Conservation (phyloP, 2,888 invertebrate species). For the Clivina fossor region DNA sequence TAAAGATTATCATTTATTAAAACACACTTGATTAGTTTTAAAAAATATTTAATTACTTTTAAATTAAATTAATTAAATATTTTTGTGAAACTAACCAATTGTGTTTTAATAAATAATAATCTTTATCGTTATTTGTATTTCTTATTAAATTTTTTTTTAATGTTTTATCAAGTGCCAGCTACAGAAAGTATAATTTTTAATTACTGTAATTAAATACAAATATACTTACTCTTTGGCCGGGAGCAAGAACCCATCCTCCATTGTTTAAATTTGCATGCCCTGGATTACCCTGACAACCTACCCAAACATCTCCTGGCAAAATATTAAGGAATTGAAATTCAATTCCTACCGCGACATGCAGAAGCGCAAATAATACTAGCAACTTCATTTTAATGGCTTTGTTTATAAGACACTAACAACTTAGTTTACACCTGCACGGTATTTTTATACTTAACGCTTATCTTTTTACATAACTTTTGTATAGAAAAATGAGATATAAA, state of each 20-base stretch:
- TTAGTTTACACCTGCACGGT: too few relatives aligned
- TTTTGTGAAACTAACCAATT: neutral
- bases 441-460: too few relatives aligned
- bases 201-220: neutral
- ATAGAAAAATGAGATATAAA: too few relatives aligned
- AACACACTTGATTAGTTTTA: too few relatives aligned
- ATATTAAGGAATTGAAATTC: conserved; percentile 44
- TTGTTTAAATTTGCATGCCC: conserved; percentile 42
- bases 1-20: too few relatives aligned
- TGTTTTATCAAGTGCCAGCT: too few relatives aligned
- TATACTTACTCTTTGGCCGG: conserved; percentile 42
- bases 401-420: neutral
- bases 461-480: too few relatives aligned
- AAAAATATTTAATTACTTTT: too few relatives aligned
- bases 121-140: too few relatives aligned
- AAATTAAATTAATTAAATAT: too few relatives aligned
- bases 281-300: conserved; percentile 46
- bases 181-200: neutral
- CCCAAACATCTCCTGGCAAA: conserved; percentile 43
- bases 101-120: too few relatives aligned
- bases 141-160: too few relatives aligned
- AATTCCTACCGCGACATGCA: neutral
- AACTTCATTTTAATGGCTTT: conserved; percentile 3
- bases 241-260: conserved; percentile 43
- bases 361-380: neutral